Base-by-base conservation (phyloP, 1,140 invertebrate species). In the Eumeta japonica region DNA sequence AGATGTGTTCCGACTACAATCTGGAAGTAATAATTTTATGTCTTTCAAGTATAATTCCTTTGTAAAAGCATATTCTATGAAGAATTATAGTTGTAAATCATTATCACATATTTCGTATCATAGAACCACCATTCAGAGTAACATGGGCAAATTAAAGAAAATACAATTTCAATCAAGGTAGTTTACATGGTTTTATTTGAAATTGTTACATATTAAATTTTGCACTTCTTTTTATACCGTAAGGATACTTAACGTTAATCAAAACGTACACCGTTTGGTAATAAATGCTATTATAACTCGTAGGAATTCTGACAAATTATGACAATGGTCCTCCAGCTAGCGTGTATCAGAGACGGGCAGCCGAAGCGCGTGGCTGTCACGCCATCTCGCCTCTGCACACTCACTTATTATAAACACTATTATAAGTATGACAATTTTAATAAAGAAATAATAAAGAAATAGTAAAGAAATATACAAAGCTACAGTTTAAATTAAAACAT, bases 401-500 rank as follows among this genome's bases (percentile, higher is more conserved):
- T 10, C 32, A 33, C 30, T 18, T 19, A 35, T 18, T 50, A 10
- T n/a, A 16, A 28, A 32, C 28, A 24, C 29, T 39, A 32, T 13
- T 44, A 32, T 48, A 60, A 49, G 58, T 48, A 43, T 41, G 37
- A 37, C 19, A 45, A 36, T 52, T 52, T 53, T 51, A 52, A 48
- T 46, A 46, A 52, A 55, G 13, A n/a, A 14, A 48, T 45, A 47
- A 57, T 56, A 68, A 68, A 65, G 43, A 62, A 65, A 66, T 66
- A 63, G 20, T 30, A 30, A 68, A 65, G 43, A 61, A 67, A 66
- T 67, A 63, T 71, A 73, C 64, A 73, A 68, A 65, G 62, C 65
- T 71, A 68, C 64, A 70, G 62, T 67, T 73, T 62, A 71, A 68
- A 65, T 63, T 64, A 71, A 71, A 61, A 66, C 63, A 74, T 65